Base-by-base conservation (phyloP, 2,797 vertebrate species). In the Parauchenoglanis punctatus region DNA sequence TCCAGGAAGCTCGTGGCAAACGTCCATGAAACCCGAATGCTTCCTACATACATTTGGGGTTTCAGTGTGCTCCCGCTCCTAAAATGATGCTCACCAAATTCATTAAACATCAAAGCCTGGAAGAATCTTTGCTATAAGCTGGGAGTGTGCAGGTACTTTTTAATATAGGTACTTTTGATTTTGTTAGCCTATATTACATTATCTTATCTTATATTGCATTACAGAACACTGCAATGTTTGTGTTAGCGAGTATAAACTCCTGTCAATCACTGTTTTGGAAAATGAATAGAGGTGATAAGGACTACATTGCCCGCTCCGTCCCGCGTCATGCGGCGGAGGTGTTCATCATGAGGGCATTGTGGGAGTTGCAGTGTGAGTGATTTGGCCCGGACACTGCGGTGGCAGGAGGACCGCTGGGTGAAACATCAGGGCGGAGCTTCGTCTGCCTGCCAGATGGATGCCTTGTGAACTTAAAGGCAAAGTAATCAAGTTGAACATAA, bases 381-480 rank as follows among this genome's bases (percentile, higher is more conserved):
- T 84, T 89, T 87, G 88, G 88, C 73, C 88, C 75, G 93, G 91
- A 91, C 92, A 91, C 90, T 88, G 89, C 77, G 89, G 89, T 93
- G 91, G 90, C 92, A 92, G 88, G 81, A 91, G 90, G 90, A 91
- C 90, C 88, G 88, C 88, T 90, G 92, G 91, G 92, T 92, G 90
- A 91, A 93, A 91, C 91, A 89, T 89, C 85, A 89, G 90, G 93
- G 93, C 91, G 92, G 93, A 91, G 93, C 91, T 88, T 91, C 86
- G 72, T 56, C 52, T 81, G 86, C 88, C 87, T 91, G 91, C 86
- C 92, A 93, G 89, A 91, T 86, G 88, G 89, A 91, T 91, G 91
- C 88, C 89, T 90, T 91, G 89, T 91, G 90, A 92, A 93, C 91
- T 93, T 93, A 93, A 93, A 93, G 93, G 93, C 90, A 91, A 93